phyloP scores from a whole-genome alignment of 1,140 invertebrate genomes.

The Argopecten irradians region DNA sequence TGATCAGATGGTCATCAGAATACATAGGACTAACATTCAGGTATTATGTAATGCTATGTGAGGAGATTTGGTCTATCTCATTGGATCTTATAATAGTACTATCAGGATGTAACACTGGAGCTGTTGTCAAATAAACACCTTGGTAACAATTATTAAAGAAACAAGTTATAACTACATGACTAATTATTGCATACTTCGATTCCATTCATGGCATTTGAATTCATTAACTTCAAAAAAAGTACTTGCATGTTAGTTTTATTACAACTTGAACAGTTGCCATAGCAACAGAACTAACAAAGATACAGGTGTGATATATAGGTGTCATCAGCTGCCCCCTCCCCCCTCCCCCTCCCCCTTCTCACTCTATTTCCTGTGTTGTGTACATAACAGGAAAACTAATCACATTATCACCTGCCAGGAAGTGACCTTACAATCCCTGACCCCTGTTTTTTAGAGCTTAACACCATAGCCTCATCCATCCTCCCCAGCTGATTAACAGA shows the following conservation, averaged over 20 bases:
- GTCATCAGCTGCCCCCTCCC: background rate
- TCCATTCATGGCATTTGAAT: no score
- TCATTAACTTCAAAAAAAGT: no score
- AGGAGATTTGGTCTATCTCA: no score
- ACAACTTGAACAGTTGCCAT: no score
- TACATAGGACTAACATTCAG: background rate
- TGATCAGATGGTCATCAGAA: background rate
- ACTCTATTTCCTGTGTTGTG: constrained; percentile 5
- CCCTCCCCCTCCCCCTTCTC: background rate
- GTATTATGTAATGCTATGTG: background rate
- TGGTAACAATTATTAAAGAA: no score
- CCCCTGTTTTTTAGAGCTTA: background rate
- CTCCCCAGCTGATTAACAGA: background rate
- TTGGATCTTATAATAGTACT: no score
- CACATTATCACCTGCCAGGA: constrained; percentile 20
- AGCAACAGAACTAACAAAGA: background rate
- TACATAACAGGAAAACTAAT: background rate
- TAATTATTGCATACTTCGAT: no score
- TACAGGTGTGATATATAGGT: background rate
- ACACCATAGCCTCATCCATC: background rate
- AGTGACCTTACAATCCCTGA: background rate
- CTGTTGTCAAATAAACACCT: no score
- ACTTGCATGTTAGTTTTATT: no score
- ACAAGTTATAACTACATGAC: no score
- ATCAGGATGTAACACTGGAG: no score